These are phyloP conservation scores for Syrmaticus mikado DNA, from an alignment of 2,113 vertebrate genomes.

Conservation along the genomic window DNA sequence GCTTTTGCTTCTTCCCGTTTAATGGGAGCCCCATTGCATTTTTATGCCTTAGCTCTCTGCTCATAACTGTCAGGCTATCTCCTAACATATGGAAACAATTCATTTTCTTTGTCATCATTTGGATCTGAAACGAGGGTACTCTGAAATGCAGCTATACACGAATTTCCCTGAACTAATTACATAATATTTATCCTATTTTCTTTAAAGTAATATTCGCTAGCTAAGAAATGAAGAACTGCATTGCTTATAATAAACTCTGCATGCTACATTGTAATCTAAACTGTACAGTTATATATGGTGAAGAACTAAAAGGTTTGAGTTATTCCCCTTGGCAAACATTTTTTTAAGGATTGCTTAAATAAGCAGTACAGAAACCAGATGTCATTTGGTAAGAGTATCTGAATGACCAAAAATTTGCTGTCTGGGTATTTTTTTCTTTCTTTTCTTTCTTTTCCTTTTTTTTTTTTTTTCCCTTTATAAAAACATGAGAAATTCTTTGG, in stretches of 20 bases:
- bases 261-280: constrained; percentile 81
- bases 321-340: constrained; percentile 86
- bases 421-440: constrained; percentile 73
- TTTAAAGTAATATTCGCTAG: constrained; percentile 78
- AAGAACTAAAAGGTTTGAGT: constrained; percentile 82
- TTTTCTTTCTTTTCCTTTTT: not conserved
- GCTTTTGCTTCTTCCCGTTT: not conserved
- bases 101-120: constrained; percentile 76
- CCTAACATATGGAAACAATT: constrained; percentile 75
- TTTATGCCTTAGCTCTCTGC: constrained; percentile 26
- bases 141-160: constrained; percentile 76
- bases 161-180: constrained; percentile 81
- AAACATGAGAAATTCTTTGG: constrained; percentile 89
- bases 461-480: constrained; percentile 78
- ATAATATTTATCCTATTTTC: constrained; percentile 81
- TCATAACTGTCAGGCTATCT: constrained; percentile 61
- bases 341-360: constrained; percentile 87
- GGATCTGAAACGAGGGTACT: constrained; percentile 70
- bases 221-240: constrained; percentile 73
- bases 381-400: constrained; percentile 86
- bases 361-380: constrained; percentile 89
- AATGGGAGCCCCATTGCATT: not conserved
- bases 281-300: constrained; percentile 80
- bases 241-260: constrained; percentile 82
- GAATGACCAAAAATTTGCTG: constrained; percentile 87